phyloP scores from a whole-genome alignment of 2,797 vertebrate genomes.

The Hafferia zeledoni region DNA sequence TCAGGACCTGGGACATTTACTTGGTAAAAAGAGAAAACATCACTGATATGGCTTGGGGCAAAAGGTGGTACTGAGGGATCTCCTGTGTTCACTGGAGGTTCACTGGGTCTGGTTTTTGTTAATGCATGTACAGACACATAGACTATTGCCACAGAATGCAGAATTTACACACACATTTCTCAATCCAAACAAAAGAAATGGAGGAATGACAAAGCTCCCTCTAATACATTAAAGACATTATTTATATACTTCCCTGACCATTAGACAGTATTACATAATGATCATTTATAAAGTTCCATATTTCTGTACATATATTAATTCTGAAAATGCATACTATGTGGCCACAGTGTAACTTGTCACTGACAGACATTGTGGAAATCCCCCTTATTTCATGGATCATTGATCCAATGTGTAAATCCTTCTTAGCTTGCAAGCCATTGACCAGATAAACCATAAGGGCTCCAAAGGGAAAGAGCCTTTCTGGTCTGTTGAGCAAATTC shows the following conservation, averaged over 20 bases:
- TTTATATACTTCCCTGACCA: background rate
- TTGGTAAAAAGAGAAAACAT: background rate
- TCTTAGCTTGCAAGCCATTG: conserved; percentile 53
- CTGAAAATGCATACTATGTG: conserved; percentile 40
- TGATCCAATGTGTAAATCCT: conserved; percentile 56
- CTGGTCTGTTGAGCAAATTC: conserved; percentile 42
- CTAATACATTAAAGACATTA: background rate
- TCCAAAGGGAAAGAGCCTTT: conserved; percentile 58
- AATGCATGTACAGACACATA: background rate
- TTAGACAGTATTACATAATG: conserved; percentile 7
- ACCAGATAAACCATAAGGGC: conserved; percentile 63
- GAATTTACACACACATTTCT: background rate
- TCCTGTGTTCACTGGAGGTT: background rate
- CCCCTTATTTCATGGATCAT: conserved; percentile 70
- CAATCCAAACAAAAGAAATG: background rate
- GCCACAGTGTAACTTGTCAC: conserved; percentile 53
- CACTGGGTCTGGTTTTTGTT: background rate
- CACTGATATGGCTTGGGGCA: background rate
- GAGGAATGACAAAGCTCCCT: background rate
- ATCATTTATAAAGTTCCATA: background rate
- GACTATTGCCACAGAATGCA: background rate
- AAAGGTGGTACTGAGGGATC: background rate
- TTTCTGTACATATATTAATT: conserved; percentile 33
- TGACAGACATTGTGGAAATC: conserved; percentile 57
- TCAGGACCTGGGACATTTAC: background rate